Evolutionary conservation across 2,113 vertebrate genomes (phyloP), one percentile per base, ranked within the genome.

Genomic region (Etheostoma cragini): DNA sequence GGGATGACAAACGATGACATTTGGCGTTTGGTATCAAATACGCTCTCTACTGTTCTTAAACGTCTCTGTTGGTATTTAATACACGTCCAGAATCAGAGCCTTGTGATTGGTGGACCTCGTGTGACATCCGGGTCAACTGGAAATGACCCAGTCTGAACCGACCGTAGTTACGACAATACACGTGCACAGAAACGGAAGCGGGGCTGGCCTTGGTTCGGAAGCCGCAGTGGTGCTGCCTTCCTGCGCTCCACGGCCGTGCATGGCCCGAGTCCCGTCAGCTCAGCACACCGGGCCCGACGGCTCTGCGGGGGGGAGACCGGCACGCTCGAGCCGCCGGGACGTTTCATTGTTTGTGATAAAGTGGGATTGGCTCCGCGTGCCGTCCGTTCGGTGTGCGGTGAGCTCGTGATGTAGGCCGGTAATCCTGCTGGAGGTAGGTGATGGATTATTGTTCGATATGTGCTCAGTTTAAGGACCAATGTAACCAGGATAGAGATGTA

Each of bases 401-500:
- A 58, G 64, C 72, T 63, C 66, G 33, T 5, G 74, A 50, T 66
- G 54, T 71, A 85, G 87, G 76, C 86, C 68, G 76, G 47, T 38
- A 14, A 61, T 64, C 68, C 63, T 60, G 67, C 68, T 60, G 35
- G 62, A 82, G 83, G 79, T 80, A 58, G 62, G 79, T 88, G 45
- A 53, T 68, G 15, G 30, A 21, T 71, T 73, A 70, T 82, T 65
- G 33, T 68, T 33, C 68, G 4, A n/a, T 56, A n/a, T 47, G 1
- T 45, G 45, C 76, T 76, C 56, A 46, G 76, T 71, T 71, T 53
- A 3, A 35, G 26, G n/a, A 73, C 21, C 49, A 13, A 72, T 67
- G 3, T 35, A 17, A 60, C 6, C 3, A 19, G 2, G 14, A 13
- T 5, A 13, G 12, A 58, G 15, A 24, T 16, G 16, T 21, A 0